Conservation (phyloP, 2,113 vertebrate genomes). For the Nesoenas mayeri region DNA sequence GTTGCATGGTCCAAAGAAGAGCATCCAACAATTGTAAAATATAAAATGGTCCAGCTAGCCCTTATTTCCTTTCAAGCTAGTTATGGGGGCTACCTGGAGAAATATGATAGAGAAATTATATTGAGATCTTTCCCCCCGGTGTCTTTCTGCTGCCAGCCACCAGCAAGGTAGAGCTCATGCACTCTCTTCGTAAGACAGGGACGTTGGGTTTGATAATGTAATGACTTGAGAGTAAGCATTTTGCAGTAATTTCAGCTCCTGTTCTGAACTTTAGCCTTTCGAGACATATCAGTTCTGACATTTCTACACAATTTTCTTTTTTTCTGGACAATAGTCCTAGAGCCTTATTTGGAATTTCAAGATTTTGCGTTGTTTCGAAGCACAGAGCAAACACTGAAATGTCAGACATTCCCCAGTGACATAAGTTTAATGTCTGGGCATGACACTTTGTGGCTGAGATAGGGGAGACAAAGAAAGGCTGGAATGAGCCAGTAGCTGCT, state of each 20-base stretch:
- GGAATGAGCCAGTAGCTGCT: not conserved
- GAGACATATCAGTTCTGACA: not conserved
- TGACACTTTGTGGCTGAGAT: not conserved
- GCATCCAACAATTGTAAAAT: not conserved
- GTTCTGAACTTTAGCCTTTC: not conserved
- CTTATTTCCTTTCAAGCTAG: not conserved
- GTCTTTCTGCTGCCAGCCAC: not conserved
- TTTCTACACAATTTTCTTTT: not conserved
- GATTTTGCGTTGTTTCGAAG: not conserved
- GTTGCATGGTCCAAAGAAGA: not conserved
- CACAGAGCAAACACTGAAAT: not conserved
- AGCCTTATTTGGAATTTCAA: not conserved
- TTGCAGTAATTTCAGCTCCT: not conserved
- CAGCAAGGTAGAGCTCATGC: not conserved
- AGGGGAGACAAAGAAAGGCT: not conserved
- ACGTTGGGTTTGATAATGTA: not conserved
- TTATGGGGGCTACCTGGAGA: not conserved
- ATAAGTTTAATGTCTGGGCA: not conserved
- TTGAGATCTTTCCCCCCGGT: not conserved
- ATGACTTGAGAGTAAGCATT: not conserved
- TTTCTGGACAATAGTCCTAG: not conserved
- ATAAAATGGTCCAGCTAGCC: not conserved
- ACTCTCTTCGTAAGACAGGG: rapidly evolving
- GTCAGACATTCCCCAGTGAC: not conserved
- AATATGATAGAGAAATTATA: not conserved